phyloP scores from a whole-genome alignment of 2,888 invertebrate species.

The Clivina fossor region DNA sequence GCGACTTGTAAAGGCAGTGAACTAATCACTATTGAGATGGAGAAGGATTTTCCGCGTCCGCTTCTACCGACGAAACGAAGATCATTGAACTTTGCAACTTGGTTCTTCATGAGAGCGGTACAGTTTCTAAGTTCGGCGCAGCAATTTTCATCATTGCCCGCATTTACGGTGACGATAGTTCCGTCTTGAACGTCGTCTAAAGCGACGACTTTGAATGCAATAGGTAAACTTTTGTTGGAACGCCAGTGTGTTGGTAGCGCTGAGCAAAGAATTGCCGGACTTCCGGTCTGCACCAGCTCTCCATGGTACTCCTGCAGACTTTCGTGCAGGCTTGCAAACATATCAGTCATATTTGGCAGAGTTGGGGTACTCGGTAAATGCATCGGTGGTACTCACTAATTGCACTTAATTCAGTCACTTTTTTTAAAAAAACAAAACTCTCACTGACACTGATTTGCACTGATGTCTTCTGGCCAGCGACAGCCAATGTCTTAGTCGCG shows the following conservation, averaged over 20 bases:
- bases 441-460: conserved; percentile 8
- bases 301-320: conserved; percentile 87
- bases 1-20: conserved; percentile 81
- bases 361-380: conserved; percentile 64
- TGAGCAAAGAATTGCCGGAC: conserved; percentile 93
- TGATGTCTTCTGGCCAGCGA: not conserved
- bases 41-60: conserved; percentile 95
- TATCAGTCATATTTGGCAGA: conserved; percentile 70
- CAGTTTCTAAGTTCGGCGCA: conserved; percentile 94
- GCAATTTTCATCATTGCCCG: conserved; percentile 97
- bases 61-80: conserved; percentile 96
- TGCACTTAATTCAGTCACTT: not conserved
- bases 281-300: conserved; percentile 92
- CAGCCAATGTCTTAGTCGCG: not conserved
- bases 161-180: conserved; percentile 88
- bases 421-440: not conserved
- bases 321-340: conserved; percentile 74
- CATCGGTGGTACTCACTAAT: conserved; percentile 54
- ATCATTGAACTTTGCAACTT: conserved; percentile 98
- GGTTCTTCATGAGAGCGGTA: conserved; percentile 94
- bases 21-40: conserved; percentile 90
- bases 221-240: conserved; percentile 94
- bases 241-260: conserved; percentile 95
- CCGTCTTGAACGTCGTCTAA: conserved; percentile 93
- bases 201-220: conserved; percentile 94